These are phyloP conservation scores for Pedionomus torquatus DNA, from an alignment of 2,113 vertebrate species.

Conservation along the genomic window DNA sequence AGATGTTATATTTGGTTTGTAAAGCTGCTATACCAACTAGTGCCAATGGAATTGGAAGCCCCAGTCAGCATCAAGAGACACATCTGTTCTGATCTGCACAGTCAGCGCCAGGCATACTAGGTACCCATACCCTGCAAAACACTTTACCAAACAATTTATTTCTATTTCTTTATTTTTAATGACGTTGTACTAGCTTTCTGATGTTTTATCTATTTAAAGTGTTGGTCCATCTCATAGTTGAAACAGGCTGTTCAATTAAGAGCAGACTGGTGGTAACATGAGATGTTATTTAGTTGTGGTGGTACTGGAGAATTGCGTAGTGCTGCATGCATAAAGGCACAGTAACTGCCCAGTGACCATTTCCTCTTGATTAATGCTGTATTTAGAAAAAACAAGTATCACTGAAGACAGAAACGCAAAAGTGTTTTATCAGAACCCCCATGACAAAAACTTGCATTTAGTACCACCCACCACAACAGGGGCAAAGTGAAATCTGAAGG, in stretches of 20 bases:
- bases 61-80: not conserved
- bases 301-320: not conserved
- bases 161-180: not conserved
- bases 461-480: not conserved
- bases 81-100: not conserved
- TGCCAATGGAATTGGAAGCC: not conserved
- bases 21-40: not conserved
- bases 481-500: not conserved
- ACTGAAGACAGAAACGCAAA: not conserved
- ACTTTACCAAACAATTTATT: not conserved
- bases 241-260: not conserved
- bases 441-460: not conserved
- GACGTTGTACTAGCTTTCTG: not conserved
- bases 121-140: not conserved
- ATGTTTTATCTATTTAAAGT: not conserved
- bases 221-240: not conserved
- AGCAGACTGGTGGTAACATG: rapidly evolving
- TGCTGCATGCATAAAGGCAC: rapidly evolving
- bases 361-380: not conserved
- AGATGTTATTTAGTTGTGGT: not conserved
- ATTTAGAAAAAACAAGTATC: not conserved
- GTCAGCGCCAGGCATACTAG: not conserved
- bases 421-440: not conserved
- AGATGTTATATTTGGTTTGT: not conserved
- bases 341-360: not conserved